These are phyloP conservation scores for Cephus sareptanus DNA, from an alignment of 2,888 invertebrate species.

Conservation along the genomic window DNA sequence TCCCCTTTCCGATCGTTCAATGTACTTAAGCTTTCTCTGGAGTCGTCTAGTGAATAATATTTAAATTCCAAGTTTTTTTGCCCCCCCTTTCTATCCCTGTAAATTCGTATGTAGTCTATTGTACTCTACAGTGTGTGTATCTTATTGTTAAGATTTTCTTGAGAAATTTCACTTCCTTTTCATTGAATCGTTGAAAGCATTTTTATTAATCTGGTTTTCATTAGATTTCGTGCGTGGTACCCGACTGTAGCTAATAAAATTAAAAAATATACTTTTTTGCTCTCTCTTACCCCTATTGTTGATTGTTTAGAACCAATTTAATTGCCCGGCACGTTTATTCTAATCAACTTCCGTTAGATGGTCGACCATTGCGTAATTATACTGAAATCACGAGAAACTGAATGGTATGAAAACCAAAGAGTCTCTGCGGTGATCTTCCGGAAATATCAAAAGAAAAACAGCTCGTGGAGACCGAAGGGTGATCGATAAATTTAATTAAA, in stretches of 20 bases:
- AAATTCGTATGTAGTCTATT: neutral
- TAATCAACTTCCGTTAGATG: neutral
- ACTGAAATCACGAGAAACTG: neutral
- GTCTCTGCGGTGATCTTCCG: neutral
- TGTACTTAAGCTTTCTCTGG: neutral
- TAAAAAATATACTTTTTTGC: neutral
- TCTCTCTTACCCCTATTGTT: neutral
- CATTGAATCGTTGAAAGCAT: neutral
- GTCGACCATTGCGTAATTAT: neutral
- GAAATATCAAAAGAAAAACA: neutral
- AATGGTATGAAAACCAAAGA: neutral
- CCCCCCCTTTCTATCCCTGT: neutral
- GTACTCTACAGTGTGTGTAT: neutral
- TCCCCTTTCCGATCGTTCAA: conserved; percentile 19
- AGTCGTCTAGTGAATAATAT: neutral
- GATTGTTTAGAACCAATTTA: neutral
- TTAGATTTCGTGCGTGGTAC: neutral
- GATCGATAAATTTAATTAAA: conserved; percentile 16
- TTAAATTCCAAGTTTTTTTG: neutral
- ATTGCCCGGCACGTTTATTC: neutral
- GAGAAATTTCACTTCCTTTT: neutral
- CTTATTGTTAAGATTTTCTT: neutral
- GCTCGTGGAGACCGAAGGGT: neutral
- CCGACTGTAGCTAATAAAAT: too few species aligned
- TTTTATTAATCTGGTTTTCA: neutral